Conservation (phyloP, 2,797 vertebrate species). For the Enteromius treurensis region DNA sequence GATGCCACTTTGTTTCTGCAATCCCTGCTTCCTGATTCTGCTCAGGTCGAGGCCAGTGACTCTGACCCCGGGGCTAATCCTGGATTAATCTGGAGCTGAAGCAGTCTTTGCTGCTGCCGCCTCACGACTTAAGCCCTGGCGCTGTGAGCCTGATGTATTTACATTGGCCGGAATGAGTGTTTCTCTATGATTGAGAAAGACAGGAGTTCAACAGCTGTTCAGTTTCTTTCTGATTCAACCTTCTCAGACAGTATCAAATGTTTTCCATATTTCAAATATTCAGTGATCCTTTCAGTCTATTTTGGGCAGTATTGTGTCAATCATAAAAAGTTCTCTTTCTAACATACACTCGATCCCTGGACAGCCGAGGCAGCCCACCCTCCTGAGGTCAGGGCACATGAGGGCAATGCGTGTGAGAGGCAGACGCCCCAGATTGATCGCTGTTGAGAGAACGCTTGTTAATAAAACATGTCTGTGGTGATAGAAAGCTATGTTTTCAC, state of each 20-base stretch:
- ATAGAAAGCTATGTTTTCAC: conserved; percentile 70
- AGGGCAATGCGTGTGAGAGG: conserved; percentile 5
- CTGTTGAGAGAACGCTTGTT: conserved; percentile 61
- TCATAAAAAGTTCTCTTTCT: conserved; percentile 11
- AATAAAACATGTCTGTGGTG: conserved; percentile 69
- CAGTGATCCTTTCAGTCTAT: not conserved
- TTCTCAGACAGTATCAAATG: not conserved
- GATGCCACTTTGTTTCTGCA: conserved; percentile 73
- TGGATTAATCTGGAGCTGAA: conserved; percentile 75
- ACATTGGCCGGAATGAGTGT: not conserved
- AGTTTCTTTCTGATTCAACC: not conserved
- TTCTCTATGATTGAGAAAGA: conserved; percentile 16
- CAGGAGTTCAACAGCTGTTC: conserved; percentile 2
- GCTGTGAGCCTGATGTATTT: conserved; percentile 18
- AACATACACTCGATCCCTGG: conserved; percentile 19
- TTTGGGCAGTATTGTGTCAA: not conserved
- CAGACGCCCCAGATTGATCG: conserved; percentile 9
- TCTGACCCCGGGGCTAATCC: conserved; percentile 77
- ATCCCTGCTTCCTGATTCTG: conserved; percentile 76
- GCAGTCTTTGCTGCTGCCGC: conserved; percentile 66
- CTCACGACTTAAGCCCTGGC: conserved; percentile 65
- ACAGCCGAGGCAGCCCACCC: conserved; percentile 1
- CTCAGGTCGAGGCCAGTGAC: conserved; percentile 73
- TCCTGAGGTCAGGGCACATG: conserved; percentile 2
- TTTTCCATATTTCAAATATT: not conserved